Evolutionary conservation across 2,888 invertebrate species (phyloP), one percentile per base, ranked within the genome.

Genomic region (Schizaphis graminum): DNA sequence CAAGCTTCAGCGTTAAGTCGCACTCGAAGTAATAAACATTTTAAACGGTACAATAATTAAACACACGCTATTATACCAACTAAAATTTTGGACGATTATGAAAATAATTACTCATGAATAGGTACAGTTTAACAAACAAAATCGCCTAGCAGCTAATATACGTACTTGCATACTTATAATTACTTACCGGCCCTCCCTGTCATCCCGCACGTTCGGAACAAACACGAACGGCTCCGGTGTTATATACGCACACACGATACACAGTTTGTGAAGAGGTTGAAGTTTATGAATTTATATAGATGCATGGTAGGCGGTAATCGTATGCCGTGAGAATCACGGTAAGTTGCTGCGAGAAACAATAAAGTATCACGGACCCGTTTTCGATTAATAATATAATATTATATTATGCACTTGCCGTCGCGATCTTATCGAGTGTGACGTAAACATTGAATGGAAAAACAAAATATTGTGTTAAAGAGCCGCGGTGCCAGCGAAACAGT

Each of bases 401-500:
- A 21, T 77, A 35, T 77, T 26, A 0, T 53, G 47, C 28, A 8
- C 87, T n/a, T n/a, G 49, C 28, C n/a, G 49, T 87, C 86, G 47
- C 86, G 13, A n/a, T n/a, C 35, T 35, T 7, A 21, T 35, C 35
- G 77, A 21, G 35, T 77, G 35, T 35, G 35, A 35, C 77, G 35
- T 77, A 35, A 77, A 77, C 35, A 77, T 35, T 77, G 35, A 77
- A 77, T 35, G 35, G 35, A 35, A 77, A 77, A 77, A 77, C 77
- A 35, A 47, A 86, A 49, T 86, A 41, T 49, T 28, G 47, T 87
- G n/a, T 87, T 88, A 35, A 57, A 94, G 93, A 94, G 93, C 53
- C 93, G 93, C 41, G 93, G 93, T 13, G 93, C 93, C 84, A 94
- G 93, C 85, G 93, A 90, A 49, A 90, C 93, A 41, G 90, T 94